phyloP scores from a whole-genome alignment of 2,797 vertebrate genomes.

The Triplophysa yarkandensis region DNA sequence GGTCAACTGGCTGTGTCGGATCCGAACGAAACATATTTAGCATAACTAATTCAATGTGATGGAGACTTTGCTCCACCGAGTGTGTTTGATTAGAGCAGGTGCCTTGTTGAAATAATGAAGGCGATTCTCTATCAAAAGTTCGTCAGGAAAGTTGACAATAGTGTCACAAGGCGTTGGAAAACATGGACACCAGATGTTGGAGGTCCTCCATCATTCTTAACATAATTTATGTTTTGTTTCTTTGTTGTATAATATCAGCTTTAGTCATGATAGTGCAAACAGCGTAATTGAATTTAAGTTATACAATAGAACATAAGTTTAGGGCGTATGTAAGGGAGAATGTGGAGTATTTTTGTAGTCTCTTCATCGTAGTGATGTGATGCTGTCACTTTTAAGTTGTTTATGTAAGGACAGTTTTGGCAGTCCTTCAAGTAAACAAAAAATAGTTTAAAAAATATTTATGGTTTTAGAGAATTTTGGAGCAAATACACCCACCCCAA shows the following conservation, averaged over 20 bases:
- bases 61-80: constrained; percentile 16
- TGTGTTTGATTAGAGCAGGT: constrained; percentile 36
- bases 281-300: neutral
- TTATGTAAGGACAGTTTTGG: too few relatives aligned
- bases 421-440: too few relatives aligned
- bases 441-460: too few relatives aligned
- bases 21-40: constrained; percentile 31
- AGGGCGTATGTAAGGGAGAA: neutral
- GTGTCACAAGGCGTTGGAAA: neutral
- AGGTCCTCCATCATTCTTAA: neutral
- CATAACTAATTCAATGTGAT: constrained; percentile 45
- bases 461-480: too few relatives aligned
- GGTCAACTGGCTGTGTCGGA: constrained; percentile 20
- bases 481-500: too few relatives aligned
- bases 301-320: neutral
- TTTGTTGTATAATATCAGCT: neutral
- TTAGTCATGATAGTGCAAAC: neutral
- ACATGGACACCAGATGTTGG: neutral
- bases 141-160: neutral
- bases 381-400: too few relatives aligned
- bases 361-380: neutral
- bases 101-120: constrained; percentile 20
- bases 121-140: constrained; percentile 12
- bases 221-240: neutral
- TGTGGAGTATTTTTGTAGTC: neutral